Conservation (phyloP, 1,140 invertebrate genomes). For the Chymomyza costata region DNA sequence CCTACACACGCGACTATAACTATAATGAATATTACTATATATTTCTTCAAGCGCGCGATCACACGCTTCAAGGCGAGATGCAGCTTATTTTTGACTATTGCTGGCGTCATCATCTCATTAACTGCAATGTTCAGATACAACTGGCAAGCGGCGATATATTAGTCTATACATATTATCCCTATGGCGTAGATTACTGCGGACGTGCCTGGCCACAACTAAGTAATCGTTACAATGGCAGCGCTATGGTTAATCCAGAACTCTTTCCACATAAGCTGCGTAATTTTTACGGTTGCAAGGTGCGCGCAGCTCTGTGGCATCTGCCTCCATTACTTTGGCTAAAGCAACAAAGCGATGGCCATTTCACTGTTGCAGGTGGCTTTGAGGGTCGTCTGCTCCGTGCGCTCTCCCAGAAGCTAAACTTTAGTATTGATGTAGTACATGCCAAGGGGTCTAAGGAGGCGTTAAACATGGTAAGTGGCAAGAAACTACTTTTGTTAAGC, state of each 20-base stretch:
- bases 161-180: constrained; percentile 59
- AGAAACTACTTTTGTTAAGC: no score
- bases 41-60: constrained; percentile 55
- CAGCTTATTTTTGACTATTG: constrained; percentile 56
- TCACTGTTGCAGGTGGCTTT: constrained; percentile 24
- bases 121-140: constrained; percentile 63
- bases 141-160: constrained; percentile 49
- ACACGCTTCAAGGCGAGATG: constrained; percentile 41
- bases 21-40: constrained; percentile 66
- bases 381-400: constrained; percentile 51
- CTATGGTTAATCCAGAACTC: constrained; percentile 21
- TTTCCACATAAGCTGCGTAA: constrained; percentile 57
- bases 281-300: constrained; percentile 46
- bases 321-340: constrained; percentile 44
- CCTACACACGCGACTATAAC: constrained; percentile 42
- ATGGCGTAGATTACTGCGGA: constrained; percentile 19
- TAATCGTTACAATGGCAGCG: constrained; percentile 53
- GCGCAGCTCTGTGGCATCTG: constrained; percentile 37
- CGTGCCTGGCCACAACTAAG: constrained; percentile 40
- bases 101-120: constrained; percentile 54
- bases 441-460: not conserved
- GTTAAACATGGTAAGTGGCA: constrained; percentile 37
- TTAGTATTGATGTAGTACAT: constrained; percentile 29
- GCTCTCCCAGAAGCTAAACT: constrained; percentile 38
- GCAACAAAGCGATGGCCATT: not conserved